Conservation (phyloP, 2,113 vertebrate species). For the Odobenus rosmarus region DNA sequence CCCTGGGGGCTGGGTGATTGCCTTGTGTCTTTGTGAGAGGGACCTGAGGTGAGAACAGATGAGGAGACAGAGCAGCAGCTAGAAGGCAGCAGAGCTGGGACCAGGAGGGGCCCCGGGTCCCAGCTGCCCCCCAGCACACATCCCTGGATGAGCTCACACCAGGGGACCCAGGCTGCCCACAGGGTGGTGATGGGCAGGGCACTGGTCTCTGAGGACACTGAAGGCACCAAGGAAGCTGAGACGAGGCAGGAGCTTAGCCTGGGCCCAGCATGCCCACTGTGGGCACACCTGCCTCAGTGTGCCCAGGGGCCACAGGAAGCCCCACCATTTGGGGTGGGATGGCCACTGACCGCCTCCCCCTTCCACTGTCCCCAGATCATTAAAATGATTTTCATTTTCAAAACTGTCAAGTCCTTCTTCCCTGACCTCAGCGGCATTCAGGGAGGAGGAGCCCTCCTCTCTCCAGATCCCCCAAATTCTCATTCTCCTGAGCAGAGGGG, state of each 20-base stretch:
- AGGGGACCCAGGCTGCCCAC: too few relatives aligned
- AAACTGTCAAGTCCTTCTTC: background rate
- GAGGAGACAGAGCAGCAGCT: background rate
- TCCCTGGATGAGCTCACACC: background rate
- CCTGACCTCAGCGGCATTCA: background rate
- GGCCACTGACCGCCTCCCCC: background rate
- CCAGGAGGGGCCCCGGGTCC: background rate
- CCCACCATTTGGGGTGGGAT: background rate
- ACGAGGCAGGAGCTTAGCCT: background rate
- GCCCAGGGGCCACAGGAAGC: background rate
- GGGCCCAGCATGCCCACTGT: rapidly evolving
- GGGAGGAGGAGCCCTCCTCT: background rate
- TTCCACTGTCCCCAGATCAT: background rate
- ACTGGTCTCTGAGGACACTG: background rate
- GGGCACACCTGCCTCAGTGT: background rate
- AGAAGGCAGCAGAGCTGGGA: background rate
- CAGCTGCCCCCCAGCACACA: background rate
- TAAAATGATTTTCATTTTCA: background rate
- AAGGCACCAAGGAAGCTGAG: background rate
- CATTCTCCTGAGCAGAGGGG: background rate
- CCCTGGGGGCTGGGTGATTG: background rate
- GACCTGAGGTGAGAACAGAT: background rate
- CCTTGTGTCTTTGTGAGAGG: background rate
- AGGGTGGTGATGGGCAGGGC: background rate
- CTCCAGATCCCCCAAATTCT: background rate